phyloP scores from a whole-genome alignment of 2,888 invertebrate genomes.

The Cheiracanthium punctorium region DNA sequence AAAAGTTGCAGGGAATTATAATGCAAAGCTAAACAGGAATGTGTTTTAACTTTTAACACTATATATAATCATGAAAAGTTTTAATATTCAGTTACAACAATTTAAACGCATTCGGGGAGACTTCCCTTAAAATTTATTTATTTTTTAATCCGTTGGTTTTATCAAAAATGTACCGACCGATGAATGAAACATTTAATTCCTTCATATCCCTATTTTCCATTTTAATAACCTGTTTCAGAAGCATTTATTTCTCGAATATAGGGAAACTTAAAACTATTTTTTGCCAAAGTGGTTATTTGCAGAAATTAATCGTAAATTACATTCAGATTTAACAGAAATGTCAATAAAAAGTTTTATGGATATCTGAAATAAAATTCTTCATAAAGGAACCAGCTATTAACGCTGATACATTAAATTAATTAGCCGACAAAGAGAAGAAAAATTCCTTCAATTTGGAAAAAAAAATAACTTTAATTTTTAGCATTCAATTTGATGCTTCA shows the following conservation, averaged over 20 bases:
- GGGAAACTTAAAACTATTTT: neutral
- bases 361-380: conserved; percentile 6
- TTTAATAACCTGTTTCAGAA: neutral
- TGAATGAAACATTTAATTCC: neutral
- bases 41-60: too few species aligned
- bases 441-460: neutral
- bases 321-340: conserved; percentile 3
- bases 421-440: conserved; percentile 16
- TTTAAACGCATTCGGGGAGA: too few species aligned
- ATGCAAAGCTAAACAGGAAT: too few species aligned
- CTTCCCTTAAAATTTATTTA: too few species aligned
- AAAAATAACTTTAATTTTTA: conserved; percentile 26
- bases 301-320: conserved; percentile 15
- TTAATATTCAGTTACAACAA: too few species aligned
- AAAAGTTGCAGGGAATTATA: too few species aligned
- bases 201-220: neutral
- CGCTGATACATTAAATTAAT: conserved; percentile 15
- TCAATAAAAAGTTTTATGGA: conserved; percentile 12
- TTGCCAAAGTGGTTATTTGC: neutral
- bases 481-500: neutral
- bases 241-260: neutral
- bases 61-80: too few species aligned
- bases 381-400: neutral
- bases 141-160: too few species aligned
- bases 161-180: too few species aligned